These are phyloP conservation scores for Tenebrio molitor DNA, from an alignment of 1,140 invertebrate species.

Conservation along the genomic window DNA sequence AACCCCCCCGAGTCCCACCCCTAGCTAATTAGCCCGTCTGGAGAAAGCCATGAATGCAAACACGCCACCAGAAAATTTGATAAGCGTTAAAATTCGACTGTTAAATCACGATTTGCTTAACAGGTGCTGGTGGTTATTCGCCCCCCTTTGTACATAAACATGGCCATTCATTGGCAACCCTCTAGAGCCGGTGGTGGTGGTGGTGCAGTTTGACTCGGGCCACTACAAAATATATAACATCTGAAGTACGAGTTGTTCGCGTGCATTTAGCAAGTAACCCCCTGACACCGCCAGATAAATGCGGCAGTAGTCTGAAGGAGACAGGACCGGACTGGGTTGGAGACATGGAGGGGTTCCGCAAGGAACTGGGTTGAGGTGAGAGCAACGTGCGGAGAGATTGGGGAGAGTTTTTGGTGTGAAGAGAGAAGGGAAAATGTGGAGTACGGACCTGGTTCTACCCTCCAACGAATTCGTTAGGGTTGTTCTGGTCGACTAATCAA, in stretches of 20 bases:
- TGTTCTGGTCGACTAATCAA: conserved; percentile 62
- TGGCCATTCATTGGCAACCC: conserved; percentile 32
- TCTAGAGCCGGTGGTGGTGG: conserved; percentile 36
- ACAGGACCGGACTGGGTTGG: conserved; percentile 33
- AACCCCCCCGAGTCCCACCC: no score
- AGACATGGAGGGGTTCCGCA: no score
- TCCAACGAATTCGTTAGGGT: conserved; percentile 48
- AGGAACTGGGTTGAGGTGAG: no score
- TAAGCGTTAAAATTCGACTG: conserved; percentile 55
- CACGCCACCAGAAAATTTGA: conserved; percentile 21
- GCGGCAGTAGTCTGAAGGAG: conserved; percentile 14
- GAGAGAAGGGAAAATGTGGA: no score
- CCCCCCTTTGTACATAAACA: conserved; percentile 51
- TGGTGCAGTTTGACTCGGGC: conserved; percentile 50
- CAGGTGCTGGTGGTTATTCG: conserved; percentile 50
- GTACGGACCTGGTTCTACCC: conserved; percentile 30
- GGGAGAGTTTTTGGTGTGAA: no score
- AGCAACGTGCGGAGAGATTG: no score
- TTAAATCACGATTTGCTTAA: conserved; percentile 56
- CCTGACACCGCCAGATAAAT: conserved; percentile 39
- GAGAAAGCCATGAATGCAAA: conserved; percentile 10
- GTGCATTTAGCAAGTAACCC: conserved; percentile 34
- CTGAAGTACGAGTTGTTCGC: conserved; percentile 54
- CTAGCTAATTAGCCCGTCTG: no score
- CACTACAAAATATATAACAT: conserved; percentile 60